Conservation (phyloP, 1,140 invertebrate genomes). For the Batillaria attramentaria region DNA sequence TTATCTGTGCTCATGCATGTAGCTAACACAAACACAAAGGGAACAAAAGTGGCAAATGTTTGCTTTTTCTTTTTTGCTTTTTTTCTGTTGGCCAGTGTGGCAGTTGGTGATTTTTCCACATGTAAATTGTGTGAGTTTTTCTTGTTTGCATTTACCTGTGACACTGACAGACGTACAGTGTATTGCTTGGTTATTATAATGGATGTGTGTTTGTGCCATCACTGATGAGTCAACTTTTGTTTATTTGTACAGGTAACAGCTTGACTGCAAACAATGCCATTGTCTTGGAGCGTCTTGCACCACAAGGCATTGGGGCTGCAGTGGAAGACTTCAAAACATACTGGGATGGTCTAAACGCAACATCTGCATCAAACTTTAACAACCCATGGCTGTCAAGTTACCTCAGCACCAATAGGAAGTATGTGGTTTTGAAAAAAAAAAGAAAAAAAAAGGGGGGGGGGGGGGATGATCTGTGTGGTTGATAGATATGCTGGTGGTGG, state of each 20-base stretch:
- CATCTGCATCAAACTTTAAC: background rate
- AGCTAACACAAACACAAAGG: too few relatives aligned
- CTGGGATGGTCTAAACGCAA: slow-evolving; percentile 39
- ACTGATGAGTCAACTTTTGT: background rate
- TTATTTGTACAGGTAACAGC: background rate
- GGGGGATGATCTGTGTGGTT: too few relatives aligned
- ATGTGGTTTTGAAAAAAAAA: too few relatives aligned
- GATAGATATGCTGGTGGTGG: too few relatives aligned
- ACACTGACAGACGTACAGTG: too few relatives aligned
- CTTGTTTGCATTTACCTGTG: slow-evolving; percentile 37
- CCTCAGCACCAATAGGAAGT: too few relatives aligned
- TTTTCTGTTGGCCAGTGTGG: too few relatives aligned
- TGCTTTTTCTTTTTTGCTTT: too few relatives aligned
- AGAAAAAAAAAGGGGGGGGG: too few relatives aligned
- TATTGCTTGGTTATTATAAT: too few relatives aligned
- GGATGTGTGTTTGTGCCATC: slow-evolving; percentile 6
- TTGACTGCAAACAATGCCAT: slow-evolving; percentile 42
- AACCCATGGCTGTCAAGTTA: background rate
- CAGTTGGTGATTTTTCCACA: background rate
- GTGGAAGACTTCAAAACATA: slow-evolving; percentile 40
- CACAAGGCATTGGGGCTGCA: background rate
- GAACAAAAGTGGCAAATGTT: too few relatives aligned
- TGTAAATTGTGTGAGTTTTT: background rate
- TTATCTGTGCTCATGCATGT: too few relatives aligned
- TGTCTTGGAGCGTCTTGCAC: slow-evolving; percentile 5